Evolutionary conservation across 2,113 vertebrate species (phyloP).

Genomic region (Otus sunia): DNA sequence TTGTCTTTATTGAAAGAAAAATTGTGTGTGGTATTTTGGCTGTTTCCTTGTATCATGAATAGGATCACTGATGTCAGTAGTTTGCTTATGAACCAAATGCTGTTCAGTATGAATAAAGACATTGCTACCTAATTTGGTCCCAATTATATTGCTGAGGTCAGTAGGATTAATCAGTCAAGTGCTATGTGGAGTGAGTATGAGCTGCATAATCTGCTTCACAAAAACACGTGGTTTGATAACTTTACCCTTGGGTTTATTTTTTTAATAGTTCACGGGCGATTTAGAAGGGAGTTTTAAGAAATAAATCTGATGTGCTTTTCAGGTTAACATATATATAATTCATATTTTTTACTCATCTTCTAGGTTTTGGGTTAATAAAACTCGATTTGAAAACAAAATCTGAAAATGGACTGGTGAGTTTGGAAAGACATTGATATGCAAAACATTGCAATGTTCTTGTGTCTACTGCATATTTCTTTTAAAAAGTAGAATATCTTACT

Average conservation of each 20-base stretch:
- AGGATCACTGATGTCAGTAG: neutral
- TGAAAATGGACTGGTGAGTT: constrained; percentile 95
- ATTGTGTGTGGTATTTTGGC: neutral
- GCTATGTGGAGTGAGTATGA: neutral
- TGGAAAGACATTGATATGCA: neutral
- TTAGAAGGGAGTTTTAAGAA: neutral
- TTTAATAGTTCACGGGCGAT: neutral
- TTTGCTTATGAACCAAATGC: neutral
- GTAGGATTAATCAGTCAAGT: neutral
- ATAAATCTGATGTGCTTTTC: neutral
- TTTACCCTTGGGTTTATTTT: neutral
- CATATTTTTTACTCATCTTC: constrained; percentile 5
- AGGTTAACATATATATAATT: neutral
- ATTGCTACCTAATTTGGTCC: neutral
- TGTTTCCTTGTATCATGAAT: neutral
- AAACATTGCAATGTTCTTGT: neutral
- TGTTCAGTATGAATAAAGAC: neutral
- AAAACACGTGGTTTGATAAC: neutral
- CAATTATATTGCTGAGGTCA: neutral
- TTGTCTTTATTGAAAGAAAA: neutral
- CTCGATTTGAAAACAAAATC: constrained; percentile 97
- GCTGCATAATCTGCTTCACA: neutral
- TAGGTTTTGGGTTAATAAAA: constrained; percentile 96
- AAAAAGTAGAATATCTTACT: neutral
- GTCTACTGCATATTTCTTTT: neutral